Evolutionary conservation across 2,888 invertebrate genomes (phyloP).

Genomic region (Teleiodes luculella): DNA sequence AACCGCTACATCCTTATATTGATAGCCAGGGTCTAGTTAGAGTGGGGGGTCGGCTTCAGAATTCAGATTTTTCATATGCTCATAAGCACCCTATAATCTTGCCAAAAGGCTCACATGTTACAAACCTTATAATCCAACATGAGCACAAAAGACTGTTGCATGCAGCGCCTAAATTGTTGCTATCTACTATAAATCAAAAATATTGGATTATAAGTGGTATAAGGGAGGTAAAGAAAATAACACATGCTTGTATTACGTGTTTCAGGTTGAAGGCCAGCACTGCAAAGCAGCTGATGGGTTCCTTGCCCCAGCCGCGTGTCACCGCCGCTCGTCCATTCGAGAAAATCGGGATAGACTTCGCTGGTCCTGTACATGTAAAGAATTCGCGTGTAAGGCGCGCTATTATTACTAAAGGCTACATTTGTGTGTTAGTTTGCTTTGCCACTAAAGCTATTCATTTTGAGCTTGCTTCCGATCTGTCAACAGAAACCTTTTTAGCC

Average conservation of each 20-base stretch:
- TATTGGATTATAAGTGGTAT: neutral
- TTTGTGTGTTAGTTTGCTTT: neutral
- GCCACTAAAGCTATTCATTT: slow-evolving; percentile 2
- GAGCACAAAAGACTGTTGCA: slow-evolving; percentile 1
- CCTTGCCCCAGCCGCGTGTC: slow-evolving; percentile 1
- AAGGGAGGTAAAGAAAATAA: neutral
- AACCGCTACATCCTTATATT: neutral
- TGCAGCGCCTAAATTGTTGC: neutral
- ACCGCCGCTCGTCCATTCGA: neutral
- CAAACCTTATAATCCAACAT: neutral
- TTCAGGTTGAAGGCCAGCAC: neutral
- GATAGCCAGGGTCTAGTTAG: neutral
- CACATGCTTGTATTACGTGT: neutral
- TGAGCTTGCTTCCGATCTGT: slow-evolving; percentile 6
- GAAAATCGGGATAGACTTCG: neutral
- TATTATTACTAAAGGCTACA: no score
- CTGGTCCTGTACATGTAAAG: neutral
- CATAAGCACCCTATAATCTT: slow-evolving; percentile 1
- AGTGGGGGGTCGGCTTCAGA: neutral
- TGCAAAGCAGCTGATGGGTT: slow-evolving; percentile 1
- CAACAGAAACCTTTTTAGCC: no score
- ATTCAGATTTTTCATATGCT: neutral
- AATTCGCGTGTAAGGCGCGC: neutral
- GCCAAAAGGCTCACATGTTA: neutral
- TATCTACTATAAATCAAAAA: neutral